Evolutionary conservation across 2,888 invertebrate genomes (phyloP).

Genomic region (Acanthosepion lycidas): DNA sequence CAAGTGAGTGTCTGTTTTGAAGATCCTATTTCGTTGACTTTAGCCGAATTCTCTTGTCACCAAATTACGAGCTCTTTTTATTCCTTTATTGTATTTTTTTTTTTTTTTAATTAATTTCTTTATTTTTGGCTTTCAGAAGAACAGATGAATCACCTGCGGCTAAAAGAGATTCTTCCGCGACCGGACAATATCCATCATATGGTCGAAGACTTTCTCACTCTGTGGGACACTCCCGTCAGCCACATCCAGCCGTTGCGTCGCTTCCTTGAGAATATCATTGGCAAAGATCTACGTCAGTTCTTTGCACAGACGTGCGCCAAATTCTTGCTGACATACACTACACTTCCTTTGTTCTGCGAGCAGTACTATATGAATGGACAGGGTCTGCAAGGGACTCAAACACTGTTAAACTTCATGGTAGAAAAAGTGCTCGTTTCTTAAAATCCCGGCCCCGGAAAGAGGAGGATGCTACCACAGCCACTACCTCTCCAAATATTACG

Average conservation of each 20-base stretch:
- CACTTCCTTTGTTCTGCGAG: slow-evolving; percentile 63
- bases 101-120: too few species aligned
- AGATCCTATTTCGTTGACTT: too few species aligned
- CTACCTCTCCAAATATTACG: not conserved
- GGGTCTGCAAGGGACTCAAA: not conserved
- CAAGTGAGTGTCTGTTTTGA: too few species aligned
- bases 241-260: slow-evolving; percentile 75
- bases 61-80: too few species aligned
- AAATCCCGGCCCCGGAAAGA: not conserved
- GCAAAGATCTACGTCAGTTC: slow-evolving; percentile 68
- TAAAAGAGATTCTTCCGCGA: slow-evolving; percentile 67
- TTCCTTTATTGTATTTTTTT: too few species aligned
- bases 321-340: slow-evolving; percentile 65
- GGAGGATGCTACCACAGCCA: not conserved
- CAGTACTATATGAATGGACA: slow-evolving; percentile 63
- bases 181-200: slow-evolving; percentile 74
- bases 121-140: slow-evolving; percentile 57
- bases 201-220: slow-evolving; percentile 76
- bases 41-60: too few species aligned
- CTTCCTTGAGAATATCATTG: slow-evolving; percentile 64
- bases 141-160: slow-evolving; percentile 59
- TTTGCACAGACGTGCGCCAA: slow-evolving; percentile 71
- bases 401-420: not conserved
- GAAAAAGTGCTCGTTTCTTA: not conserved
- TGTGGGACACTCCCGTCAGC: slow-evolving; percentile 72